A percentile compares a stretch with the other conserved stretches of the same genome.
These are phyloP conservation scores for Heterochromis multidens DNA, from an alignment of 2,113 vertebrate species.

Conservation along the genomic window DNA sequence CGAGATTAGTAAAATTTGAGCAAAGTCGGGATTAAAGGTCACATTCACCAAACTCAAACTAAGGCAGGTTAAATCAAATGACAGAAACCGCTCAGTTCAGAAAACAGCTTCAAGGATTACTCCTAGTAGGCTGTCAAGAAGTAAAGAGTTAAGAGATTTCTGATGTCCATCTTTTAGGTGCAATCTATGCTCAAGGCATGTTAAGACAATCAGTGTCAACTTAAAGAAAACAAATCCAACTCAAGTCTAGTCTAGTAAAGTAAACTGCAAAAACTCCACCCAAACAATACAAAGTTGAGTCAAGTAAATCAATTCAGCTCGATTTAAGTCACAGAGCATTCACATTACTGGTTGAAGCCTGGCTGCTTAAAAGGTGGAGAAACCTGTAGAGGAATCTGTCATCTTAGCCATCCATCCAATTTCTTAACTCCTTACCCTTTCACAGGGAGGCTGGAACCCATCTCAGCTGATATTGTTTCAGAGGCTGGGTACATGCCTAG, in stretches of 20 bases:
- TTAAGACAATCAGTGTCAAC: not conserved
- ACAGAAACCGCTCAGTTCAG: too few species aligned
- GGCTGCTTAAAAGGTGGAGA: not conserved
- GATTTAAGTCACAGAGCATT: not conserved
- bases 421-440: not conserved
- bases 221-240: not conserved
- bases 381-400: not conserved
- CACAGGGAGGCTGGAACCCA: not conserved
- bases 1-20: too few species aligned
- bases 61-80: too few species aligned
- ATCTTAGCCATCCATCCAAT: not conserved
- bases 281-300: not conserved
- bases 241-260: not conserved
- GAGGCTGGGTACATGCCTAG: not conserved
- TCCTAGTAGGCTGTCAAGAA: too few species aligned
- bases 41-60: too few species aligned
- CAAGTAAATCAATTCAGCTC: not conserved
- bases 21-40: too few species aligned
- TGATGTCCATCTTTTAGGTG: not conserved
- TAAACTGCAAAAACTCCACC: not conserved
- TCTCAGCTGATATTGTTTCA: not conserved
- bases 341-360: not conserved
- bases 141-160: not conserved
- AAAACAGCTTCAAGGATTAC: too few species aligned
- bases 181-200: not conserved